These are phyloP conservation scores for Onychorhynchus coronatus DNA, from an alignment of 2,113 vertebrate genomes.

Conservation along the genomic window DNA sequence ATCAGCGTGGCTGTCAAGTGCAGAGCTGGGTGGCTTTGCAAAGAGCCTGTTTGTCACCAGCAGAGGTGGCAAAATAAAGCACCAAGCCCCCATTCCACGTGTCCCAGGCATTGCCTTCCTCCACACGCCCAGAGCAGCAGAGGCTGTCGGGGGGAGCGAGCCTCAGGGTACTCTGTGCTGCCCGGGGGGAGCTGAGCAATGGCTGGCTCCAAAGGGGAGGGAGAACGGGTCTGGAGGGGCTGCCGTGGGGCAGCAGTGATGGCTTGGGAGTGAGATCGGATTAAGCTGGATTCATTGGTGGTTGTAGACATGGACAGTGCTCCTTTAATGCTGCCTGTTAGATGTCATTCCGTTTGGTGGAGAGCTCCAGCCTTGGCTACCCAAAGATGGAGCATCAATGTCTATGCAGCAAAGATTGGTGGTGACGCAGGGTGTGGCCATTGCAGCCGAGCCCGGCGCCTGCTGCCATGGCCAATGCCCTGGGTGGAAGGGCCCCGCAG, in stretches of 20 bases:
- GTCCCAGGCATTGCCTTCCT: neutral
- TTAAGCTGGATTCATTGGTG: no score
- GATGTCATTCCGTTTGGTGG: neutral
- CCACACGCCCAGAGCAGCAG: fast-evolving
- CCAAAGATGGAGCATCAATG: fast-evolving
- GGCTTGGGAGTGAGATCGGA: neutral
- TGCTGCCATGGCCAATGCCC: neutral
- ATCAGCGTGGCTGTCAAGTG: neutral
- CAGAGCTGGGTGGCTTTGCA: neutral
- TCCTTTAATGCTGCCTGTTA: neutral
- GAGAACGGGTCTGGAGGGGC: no score
- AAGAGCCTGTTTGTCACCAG: neutral
- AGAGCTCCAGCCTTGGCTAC: neutral
- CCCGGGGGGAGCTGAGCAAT: neutral
- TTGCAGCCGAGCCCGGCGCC: neutral
- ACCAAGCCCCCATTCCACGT: neutral
- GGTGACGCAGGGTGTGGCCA: fast-evolving
- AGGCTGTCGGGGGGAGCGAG: neutral
- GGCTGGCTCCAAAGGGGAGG: neutral
- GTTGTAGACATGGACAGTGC: neutral
- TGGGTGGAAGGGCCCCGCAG: neutral
- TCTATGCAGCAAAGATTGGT: neutral
- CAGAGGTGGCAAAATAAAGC: neutral
- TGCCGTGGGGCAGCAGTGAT: neutral
- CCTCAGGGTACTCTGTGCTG: neutral